phyloP scores from a whole-genome alignment of 2,113 vertebrate genomes.

The Oreochromis aureus region DNA sequence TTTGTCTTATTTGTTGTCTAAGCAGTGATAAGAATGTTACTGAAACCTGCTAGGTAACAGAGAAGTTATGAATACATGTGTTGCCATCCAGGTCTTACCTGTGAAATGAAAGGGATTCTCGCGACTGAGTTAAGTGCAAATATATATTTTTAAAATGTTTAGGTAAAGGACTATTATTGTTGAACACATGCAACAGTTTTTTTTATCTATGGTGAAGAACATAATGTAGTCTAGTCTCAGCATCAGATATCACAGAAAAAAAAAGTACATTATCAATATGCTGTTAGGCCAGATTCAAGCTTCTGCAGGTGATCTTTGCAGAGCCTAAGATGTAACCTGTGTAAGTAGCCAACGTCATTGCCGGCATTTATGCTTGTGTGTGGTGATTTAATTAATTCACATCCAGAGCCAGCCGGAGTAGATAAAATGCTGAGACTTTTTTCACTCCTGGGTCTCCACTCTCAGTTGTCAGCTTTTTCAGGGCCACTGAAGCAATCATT shows the following conservation, averaged over 20 bases:
- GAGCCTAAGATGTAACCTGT: background rate
- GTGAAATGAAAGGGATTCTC: background rate
- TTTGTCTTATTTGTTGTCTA: background rate
- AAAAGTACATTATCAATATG: background rate
- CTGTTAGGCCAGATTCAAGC: background rate
- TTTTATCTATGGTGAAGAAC: background rate
- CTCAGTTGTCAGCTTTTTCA: background rate
- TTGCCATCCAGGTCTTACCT: background rate
- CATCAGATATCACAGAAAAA: background rate
- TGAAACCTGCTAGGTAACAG: background rate
- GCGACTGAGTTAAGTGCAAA: background rate
- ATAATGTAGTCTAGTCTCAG: background rate
- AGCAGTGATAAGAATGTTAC: background rate
- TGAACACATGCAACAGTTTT: background rate
- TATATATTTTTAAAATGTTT: background rate
- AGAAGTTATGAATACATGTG: background rate
- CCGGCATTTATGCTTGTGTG: background rate
- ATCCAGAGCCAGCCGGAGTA: background rate
- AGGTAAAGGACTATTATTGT: background rate
- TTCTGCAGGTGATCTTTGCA: background rate
- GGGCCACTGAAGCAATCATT: background rate
- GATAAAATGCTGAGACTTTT: background rate
- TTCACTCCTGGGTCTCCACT: background rate
- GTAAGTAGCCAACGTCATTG: background rate
- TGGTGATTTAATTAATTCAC: background rate